Base-by-base conservation (phyloP, 1,140 invertebrate genomes). In the Philaenus spumarius region DNA sequence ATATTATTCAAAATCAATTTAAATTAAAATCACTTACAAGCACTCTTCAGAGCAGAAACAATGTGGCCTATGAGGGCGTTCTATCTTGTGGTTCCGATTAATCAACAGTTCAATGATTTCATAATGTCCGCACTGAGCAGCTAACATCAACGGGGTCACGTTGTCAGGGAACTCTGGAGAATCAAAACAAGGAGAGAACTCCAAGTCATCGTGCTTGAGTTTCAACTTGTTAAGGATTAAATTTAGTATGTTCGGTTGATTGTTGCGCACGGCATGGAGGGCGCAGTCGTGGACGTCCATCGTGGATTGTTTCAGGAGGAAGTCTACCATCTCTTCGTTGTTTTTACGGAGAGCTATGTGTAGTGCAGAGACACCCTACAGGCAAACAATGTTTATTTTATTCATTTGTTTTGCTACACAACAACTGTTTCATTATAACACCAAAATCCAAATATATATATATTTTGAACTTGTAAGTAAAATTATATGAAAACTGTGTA, bases 101-200 rank as follows among this genome's bases (percentile, higher is more conserved):
- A 86, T 73, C 1, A 89, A 73, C 37, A 85, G 70, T 62, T 79
- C 78, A 14, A 88, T 84, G 19, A 85, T 81, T 66, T 87, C 82
- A 63, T 80, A 84, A 64, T 86, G 82, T 26, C 86, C 85, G 30
- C 76, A 75, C 61, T 86, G 83, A 7, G 85, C 83, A 1, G 86
- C 86, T 1, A 89, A 72, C 39, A 85, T 81, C 14, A 90, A 73
- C 0, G 86, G 86, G 0, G 85, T 89, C 4, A 87, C 78, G 62
- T 86, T 80, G 12, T 81, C 77, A 0, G 83, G 82, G 70, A 86
- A 90, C 52, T 82, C 79, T 9, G 59, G 43, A 11, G 63, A 65
- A 15, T 59, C 46, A 35, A 7, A 15, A 5, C 20, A 26, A 11
- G 51, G 40, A 39, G 14, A 34, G 42, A 55, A 51, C 15, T 61